Conservation (phyloP, 2,113 vertebrate species). For the Oxyura jamaicensis region DNA sequence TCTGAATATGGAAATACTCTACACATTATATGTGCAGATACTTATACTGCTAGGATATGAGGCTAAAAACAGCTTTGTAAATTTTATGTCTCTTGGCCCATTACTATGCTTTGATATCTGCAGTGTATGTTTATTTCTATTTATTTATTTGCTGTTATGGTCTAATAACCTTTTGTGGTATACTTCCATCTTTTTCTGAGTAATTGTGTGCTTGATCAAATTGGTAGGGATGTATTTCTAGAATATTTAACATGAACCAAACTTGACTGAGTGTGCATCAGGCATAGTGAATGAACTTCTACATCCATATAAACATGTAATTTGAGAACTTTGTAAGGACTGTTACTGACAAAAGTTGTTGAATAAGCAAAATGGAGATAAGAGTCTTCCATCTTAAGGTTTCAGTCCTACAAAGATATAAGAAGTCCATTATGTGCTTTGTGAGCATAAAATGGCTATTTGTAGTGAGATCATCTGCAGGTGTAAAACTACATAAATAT, state of each 20-base stretch:
- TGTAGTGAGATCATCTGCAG: neutral
- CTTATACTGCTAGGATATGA: neutral
- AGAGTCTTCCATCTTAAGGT: neutral
- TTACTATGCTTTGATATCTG: neutral
- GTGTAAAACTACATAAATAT: neutral
- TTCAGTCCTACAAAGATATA: neutral
- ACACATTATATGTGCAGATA: neutral
- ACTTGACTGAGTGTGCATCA: neutral
- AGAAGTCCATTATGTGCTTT: neutral
- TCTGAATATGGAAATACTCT: neutral
- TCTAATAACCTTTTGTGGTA: neutral
- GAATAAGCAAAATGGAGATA: neutral
- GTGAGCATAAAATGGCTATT: neutral
- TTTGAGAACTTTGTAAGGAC: neutral
- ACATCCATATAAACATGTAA: neutral
- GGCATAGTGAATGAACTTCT: neutral
- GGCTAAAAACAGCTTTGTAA: neutral
- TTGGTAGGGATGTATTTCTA: neutral
- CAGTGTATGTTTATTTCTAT: neutral
- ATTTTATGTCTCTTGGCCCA: neutral
- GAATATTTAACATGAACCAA: neutral
- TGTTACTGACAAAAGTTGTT: neutral
- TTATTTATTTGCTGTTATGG: neutral
- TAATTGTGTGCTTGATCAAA: constrained; percentile 7
- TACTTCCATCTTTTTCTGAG: neutral